phyloP scores from a whole-genome alignment of 2,797 vertebrate genomes.

The Brachyalestes nurse region DNA sequence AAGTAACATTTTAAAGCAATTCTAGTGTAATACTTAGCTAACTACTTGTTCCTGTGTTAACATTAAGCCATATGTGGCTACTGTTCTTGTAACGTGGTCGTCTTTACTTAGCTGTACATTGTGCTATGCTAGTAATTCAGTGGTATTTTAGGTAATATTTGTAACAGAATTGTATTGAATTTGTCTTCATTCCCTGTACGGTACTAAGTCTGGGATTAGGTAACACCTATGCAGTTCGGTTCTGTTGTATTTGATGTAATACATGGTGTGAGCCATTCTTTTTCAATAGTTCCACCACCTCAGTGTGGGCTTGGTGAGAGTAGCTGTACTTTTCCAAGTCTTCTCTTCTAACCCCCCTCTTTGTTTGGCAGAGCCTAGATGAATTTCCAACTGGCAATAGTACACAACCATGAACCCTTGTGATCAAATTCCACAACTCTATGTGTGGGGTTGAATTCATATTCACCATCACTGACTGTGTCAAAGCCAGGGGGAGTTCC shows the following conservation, averaged over 20 bases:
- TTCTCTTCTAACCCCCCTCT: background rate
- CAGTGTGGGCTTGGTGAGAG: background rate
- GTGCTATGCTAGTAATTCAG: no score
- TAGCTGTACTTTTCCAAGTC: background rate
- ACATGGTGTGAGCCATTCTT: background rate
- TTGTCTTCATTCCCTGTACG: background rate
- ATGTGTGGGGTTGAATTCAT: constrained; percentile 14
- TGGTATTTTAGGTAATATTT: no score
- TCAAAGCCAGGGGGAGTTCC: constrained; percentile 26
- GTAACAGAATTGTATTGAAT: no score
- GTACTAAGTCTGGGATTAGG: no score
- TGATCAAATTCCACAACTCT: background rate
- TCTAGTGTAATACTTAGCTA: no score
- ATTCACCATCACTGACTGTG: constrained; percentile 25
- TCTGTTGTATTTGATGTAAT: no score
- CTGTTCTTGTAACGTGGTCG: no score
- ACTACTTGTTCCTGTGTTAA: no score
- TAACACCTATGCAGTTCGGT: no score
- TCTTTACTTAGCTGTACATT: no score
- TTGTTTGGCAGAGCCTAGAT: background rate
- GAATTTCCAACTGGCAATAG: background rate
- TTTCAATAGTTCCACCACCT: background rate
- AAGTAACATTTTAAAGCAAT: no score
- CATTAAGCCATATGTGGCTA: no score
- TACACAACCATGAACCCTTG: background rate